Conservation (phyloP, 2,797 vertebrate species). For the Cryptoblepharus egeriae region DNA sequence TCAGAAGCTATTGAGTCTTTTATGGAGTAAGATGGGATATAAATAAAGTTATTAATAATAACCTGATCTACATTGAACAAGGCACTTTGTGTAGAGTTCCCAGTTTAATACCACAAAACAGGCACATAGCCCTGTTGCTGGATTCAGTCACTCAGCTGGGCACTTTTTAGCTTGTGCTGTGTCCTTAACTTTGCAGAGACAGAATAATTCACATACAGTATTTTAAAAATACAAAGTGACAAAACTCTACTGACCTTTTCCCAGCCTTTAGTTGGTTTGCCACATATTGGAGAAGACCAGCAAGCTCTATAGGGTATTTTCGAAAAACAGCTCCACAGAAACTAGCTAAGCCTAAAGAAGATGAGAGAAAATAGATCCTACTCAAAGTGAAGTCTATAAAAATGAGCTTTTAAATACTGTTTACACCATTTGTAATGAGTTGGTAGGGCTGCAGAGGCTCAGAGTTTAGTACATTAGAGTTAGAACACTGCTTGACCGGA, state of each 20-base stretch:
- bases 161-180: not conserved
- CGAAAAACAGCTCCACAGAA: slow-evolving; percentile 97
- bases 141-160: no score
- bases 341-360: slow-evolving; percentile 89
- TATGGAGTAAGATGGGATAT: no score
- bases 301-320: slow-evolving; percentile 98
- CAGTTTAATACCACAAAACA: not conserved
- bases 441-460: no score
- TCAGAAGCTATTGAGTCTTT: no score
- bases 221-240: not conserved
- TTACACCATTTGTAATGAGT: no score
- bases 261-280: slow-evolving; percentile 98
- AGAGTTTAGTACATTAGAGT: no score
- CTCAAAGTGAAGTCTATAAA: slow-evolving; percentile 13
- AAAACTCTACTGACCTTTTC: slow-evolving; percentile 86
- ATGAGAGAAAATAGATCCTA: slow-evolving; percentile 21
- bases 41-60: no score
- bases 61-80: not conserved
- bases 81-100: not conserved
- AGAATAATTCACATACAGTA: not conserved
- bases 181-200: not conserved
- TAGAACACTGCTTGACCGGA: no score
- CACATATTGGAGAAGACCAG: slow-evolving; percentile 96
- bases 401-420: slow-evolving; percentile 15
- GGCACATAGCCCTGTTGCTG: not conserved